These are phyloP conservation scores for Hoplostethus atlanticus DNA, from an alignment of 2,797 vertebrate species.

Conservation along the genomic window DNA sequence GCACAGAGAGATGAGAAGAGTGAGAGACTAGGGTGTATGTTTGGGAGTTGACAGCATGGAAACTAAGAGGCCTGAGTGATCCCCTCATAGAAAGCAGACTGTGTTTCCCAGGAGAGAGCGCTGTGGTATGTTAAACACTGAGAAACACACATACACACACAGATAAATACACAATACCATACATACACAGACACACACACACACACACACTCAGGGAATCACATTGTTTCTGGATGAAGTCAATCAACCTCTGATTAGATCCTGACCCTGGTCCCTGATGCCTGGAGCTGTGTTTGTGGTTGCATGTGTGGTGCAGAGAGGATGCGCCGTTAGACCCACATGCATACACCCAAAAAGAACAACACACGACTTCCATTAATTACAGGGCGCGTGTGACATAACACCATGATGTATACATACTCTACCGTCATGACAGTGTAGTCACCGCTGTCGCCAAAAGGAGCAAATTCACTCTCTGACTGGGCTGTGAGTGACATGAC, in stretches of 20 bases:
- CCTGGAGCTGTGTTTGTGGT: constrained; percentile 20
- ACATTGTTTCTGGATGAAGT: constrained; percentile 77
- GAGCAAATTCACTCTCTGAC: constrained; percentile 41
- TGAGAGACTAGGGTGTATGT: constrained; percentile 41
- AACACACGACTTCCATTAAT: constrained; percentile 51
- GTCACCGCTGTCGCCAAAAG: constrained; percentile 22
- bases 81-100: constrained; percentile 62
- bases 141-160: constrained; percentile 41
- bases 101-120: constrained; percentile 61
- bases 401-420: constrained; percentile 27
- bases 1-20: constrained; percentile 38
- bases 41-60: constrained; percentile 80
- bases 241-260: constrained; percentile 64
- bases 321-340: constrained; percentile 24
- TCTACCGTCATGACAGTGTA: constrained; percentile 40
- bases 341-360: not conserved
- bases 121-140: constrained; percentile 65
- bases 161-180: constrained; percentile 46
- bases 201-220: constrained; percentile 40
- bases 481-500: constrained; percentile 34
- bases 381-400: constrained; percentile 35
- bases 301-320: constrained; percentile 22
- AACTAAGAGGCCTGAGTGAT: constrained; percentile 70
- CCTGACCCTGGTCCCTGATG: constrained; percentile 29
- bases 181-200: constrained; percentile 14